phyloP scores from a whole-genome alignment of 2,888 invertebrate genomes.

The Gasteruption jaculator region DNA sequence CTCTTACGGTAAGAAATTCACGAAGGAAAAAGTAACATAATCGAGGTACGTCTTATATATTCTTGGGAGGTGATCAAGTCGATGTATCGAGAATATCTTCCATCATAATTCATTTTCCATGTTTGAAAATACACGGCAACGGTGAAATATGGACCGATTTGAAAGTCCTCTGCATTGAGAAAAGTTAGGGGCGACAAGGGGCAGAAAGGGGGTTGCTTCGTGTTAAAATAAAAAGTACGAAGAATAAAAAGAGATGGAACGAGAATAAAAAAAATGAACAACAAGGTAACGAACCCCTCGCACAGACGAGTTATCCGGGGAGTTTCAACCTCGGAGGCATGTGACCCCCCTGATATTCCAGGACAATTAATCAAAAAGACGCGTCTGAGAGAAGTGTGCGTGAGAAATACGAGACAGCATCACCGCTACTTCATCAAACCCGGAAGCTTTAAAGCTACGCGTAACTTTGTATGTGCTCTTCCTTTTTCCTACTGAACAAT shows the following conservation, averaged over 20 bases:
- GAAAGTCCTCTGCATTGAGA: slow-evolving; percentile 35
- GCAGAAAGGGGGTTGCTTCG: slow-evolving; percentile 28
- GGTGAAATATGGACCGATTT: slow-evolving; percentile 40
- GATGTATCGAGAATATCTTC: slow-evolving; percentile 7
- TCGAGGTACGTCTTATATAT: no score
- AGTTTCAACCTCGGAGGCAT: slow-evolving; percentile 23
- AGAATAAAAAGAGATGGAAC: slow-evolving; percentile 15
- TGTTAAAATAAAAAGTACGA: slow-evolving; percentile 21
- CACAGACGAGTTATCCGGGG: slow-evolving; percentile 20
- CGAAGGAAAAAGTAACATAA: no score
- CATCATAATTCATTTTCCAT: slow-evolving; percentile 35
- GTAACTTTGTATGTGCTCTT: neutral
- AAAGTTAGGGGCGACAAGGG: no score
- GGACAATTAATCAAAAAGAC: slow-evolving; percentile 42
- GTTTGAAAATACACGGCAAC: slow-evolving; percentile 37
- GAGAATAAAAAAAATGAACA: slow-evolving; percentile 8
- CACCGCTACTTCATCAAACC: slow-evolving; percentile 28
- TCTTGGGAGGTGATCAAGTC: slow-evolving; percentile 1
- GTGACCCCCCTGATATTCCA: slow-evolving; percentile 30
- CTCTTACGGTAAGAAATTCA: no score
- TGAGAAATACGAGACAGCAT: slow-evolving; percentile 43
- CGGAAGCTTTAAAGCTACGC: no score
- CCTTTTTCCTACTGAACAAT: no score
- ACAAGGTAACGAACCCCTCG: slow-evolving; percentile 25
- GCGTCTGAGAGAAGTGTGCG: slow-evolving; percentile 37